A percentile compares a stretch with the other conserved stretches of the same genome.
These are phyloP conservation scores for Myoxocephalus aenaeus DNA, from an alignment of 2,797 vertebrate species.

Conservation along the genomic window DNA sequence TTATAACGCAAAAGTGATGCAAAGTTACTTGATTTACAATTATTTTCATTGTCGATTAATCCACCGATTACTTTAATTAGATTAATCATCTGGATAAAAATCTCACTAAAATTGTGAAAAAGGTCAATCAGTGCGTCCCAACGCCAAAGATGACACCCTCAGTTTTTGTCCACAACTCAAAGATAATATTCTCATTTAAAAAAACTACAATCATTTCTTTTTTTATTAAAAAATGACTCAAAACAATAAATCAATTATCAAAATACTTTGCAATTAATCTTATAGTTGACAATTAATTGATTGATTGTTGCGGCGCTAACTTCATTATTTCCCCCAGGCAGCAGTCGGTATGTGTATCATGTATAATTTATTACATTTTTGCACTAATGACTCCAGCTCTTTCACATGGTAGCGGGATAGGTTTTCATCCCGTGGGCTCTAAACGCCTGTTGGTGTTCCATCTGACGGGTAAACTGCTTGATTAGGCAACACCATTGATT, in stretches of 20 bases:
- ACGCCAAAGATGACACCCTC: background rate
- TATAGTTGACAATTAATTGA: background rate
- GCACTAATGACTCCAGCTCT: slow-evolving; percentile 25
- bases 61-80: too few species aligned
- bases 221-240: background rate
- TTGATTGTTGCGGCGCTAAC: background rate
- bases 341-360: slow-evolving; percentile 17
- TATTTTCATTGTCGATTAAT: background rate
- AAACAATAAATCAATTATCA: background rate
- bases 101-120: too few species aligned
- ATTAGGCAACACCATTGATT: slow-evolving; percentile 66
- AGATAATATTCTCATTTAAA: background rate
- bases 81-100: too few species aligned
- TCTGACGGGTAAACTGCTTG: slow-evolving; percentile 45
- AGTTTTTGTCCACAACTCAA: background rate
- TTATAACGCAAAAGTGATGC: slow-evolving; percentile 3
- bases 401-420: slow-evolving; percentile 6
- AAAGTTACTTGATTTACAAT: slow-evolving; percentile 9
- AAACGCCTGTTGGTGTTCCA: slow-evolving; percentile 23
- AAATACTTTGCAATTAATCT: background rate
- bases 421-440: slow-evolving; percentile 4
- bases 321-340: slow-evolving; percentile 34
- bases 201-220: background rate
- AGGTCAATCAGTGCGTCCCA: background rate
- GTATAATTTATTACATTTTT: slow-evolving; percentile 16